A percentile compares a stretch with the other conserved stretches of the same genome.
Evolutionary conservation across 2,797 vertebrate species (phyloP).

Genomic region (Garrulus glandarius): DNA sequence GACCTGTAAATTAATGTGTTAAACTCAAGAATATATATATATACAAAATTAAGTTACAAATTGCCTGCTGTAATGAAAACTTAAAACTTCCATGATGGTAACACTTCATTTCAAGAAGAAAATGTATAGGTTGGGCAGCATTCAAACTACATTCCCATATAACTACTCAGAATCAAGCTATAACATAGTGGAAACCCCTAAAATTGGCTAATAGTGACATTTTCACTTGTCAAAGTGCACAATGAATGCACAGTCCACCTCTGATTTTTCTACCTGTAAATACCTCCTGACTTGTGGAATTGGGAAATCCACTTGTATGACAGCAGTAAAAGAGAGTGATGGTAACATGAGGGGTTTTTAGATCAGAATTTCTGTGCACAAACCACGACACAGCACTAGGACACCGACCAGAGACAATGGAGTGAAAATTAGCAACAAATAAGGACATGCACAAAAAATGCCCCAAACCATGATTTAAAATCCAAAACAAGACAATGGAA

Average conservation of each 20-base stretch:
- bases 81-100: neutral
- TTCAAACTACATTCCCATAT: neutral
- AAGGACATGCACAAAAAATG: neutral
- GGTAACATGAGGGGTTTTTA: neutral
- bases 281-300: fast-evolving
- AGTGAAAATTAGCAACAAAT: neutral
- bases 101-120: neutral
- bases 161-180: neutral
- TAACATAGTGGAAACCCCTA: neutral
- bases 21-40: neutral
- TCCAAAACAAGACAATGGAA: neutral
- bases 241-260: too few relatives aligned
- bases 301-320: neutral
- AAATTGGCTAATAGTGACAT: too few relatives aligned
- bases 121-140: neutral
- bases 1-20: neutral
- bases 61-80: neutral
- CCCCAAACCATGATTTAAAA: neutral
- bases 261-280: neutral
- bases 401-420: neutral
- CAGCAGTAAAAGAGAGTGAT: neutral
- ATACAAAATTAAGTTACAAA: neutral
- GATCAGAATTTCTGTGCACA: neutral
- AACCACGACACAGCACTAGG: neutral
- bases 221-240: neutral